phyloP scores from a whole-genome alignment of 1,140 invertebrate species.

The Cherax quadricarinatus region DNA sequence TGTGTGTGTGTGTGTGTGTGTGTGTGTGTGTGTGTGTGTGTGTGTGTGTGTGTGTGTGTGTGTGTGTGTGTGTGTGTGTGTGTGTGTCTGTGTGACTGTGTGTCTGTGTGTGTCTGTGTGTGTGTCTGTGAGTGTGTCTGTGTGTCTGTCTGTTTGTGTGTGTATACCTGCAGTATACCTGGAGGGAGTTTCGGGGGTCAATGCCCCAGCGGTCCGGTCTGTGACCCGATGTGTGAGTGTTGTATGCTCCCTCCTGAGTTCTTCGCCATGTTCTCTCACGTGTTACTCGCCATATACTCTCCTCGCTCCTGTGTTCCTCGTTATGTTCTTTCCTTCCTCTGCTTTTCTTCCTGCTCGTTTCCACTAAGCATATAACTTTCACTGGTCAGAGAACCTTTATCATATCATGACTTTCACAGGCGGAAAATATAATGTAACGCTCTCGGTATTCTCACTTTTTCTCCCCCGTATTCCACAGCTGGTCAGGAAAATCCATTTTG shows the following conservation, averaged over 20 bases:
- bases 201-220: too few relatives aligned
- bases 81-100: background rate
- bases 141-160: too few relatives aligned
- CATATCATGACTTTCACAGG: too few relatives aligned
- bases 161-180: too few relatives aligned
- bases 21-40: too few relatives aligned
- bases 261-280: background rate
- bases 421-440: too few relatives aligned
- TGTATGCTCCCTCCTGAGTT: background rate
- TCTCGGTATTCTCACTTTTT: too few relatives aligned
- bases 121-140: background rate
- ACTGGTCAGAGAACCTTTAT: too few relatives aligned
- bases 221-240: too few relatives aligned
- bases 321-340: slow-evolving; percentile 1
- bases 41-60: background rate
- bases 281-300: background rate
- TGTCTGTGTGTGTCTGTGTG: background rate
- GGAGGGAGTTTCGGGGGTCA: too few relatives aligned
- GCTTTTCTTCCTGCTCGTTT: background rate
- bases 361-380: background rate
- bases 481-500: too few relatives aligned
- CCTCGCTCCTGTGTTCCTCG: background rate
- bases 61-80: background rate
- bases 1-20: background rate
- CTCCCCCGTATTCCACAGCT: too few relatives aligned